Evolutionary conservation across 2,797 vertebrate species (phyloP).

Genomic region (Poecilia wingei): DNA sequence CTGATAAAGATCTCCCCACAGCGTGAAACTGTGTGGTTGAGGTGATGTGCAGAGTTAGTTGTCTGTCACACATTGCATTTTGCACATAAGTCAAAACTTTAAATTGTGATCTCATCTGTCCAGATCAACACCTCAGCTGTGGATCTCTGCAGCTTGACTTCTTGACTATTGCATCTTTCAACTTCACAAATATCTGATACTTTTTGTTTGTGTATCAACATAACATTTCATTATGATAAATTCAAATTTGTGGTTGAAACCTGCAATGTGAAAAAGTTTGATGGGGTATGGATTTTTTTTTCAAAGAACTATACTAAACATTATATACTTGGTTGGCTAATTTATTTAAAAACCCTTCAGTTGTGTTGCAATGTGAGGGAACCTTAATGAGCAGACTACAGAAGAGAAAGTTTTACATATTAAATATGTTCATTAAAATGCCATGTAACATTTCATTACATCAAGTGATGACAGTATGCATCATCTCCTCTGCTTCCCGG

Average conservation of each 20-base stretch:
- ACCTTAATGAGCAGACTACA: conserved; percentile 39
- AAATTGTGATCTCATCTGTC: neutral
- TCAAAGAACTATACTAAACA: neutral
- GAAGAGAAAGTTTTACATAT: conserved; percentile 52
- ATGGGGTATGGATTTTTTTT: neutral
- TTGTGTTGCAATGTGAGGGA: neutral
- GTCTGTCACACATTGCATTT: neutral
- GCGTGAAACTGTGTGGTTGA: neutral
- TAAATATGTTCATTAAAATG: conserved; percentile 56
- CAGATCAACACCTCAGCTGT: neutral
- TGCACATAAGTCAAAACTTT: neutral
- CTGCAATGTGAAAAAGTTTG: neutral
- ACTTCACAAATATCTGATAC: neutral
- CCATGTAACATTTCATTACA: conserved; percentile 58
- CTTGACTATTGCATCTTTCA: neutral
- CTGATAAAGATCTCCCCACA: neutral
- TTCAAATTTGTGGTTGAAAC: neutral
- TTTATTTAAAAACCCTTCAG: neutral
- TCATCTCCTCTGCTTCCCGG: conserved; percentile 40
- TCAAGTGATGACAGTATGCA: conserved; percentile 47
- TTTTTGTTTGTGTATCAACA: neutral
- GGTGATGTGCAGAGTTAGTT: neutral
- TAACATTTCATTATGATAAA: neutral
- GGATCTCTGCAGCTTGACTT: neutral
- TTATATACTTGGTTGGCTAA: neutral